Conservation (phyloP, 1,140 invertebrate genomes). For the Panulirus ornatus region DNA sequence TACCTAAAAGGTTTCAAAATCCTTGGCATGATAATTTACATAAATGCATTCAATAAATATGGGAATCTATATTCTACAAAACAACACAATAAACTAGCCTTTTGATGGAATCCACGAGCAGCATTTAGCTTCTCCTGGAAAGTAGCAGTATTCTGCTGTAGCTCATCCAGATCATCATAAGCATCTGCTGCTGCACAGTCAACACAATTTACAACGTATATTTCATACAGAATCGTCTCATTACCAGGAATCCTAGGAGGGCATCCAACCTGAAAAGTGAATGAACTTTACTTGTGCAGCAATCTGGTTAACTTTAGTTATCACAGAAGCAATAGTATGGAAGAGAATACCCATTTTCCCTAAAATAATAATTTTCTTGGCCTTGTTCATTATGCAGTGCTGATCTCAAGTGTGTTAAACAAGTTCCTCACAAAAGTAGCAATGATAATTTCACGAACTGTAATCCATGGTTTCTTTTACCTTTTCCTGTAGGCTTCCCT, state of each 20-base stretch:
- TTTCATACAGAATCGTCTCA: conserved; percentile 73
- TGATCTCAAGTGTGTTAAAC: background rate
- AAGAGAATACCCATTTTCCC: background rate
- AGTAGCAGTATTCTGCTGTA: conserved; percentile 44
- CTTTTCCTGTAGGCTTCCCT: too few relatives aligned
- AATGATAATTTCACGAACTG: background rate
- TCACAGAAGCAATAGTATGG: background rate
- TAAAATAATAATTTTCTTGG: background rate
- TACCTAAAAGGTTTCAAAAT: too few relatives aligned
- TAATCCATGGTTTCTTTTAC: background rate
- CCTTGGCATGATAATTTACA: too few relatives aligned
- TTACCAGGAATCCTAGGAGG: conserved; percentile 72
- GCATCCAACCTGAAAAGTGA: conserved; percentile 64
- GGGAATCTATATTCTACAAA: background rate
- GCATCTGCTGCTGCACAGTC: conserved; percentile 68
- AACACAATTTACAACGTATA: conserved; percentile 53
- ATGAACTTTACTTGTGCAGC: background rate
- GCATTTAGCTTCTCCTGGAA: conserved; percentile 70
- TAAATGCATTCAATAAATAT: conserved; percentile 15
- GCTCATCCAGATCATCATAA: conserved; percentile 53
- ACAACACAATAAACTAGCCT: conserved; percentile 8
- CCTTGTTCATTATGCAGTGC: background rate
- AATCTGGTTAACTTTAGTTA: background rate
- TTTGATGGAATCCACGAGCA: conserved; percentile 59
- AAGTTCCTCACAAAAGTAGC: background rate